phyloP scores from a whole-genome alignment of 2,113 vertebrate species.

The Aptenodytes patagonicus region DNA sequence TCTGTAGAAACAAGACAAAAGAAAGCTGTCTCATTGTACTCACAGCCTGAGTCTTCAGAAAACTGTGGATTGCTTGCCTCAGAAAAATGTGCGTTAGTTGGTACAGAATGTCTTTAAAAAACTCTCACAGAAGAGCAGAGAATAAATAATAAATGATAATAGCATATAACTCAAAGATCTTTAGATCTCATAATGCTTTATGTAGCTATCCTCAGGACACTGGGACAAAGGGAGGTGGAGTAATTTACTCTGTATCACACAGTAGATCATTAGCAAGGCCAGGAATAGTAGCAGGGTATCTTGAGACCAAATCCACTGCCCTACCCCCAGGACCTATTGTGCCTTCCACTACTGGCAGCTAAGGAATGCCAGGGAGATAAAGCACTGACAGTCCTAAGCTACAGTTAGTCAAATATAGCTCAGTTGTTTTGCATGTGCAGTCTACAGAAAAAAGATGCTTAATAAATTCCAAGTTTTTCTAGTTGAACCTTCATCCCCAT shows the following conservation, averaged over 20 bases:
- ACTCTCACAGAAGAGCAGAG: neutral
- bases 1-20: neutral
- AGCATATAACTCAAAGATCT: neutral
- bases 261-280: neutral
- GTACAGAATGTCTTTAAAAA: neutral
- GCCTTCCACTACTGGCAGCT: neutral
- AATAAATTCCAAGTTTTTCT: neutral
- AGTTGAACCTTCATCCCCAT: neutral
- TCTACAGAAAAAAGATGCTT: neutral
- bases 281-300: neutral
- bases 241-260: neutral
- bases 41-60: neutral
- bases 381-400: neutral
- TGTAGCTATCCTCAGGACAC: neutral
- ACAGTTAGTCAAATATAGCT: neutral
- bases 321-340: neutral
- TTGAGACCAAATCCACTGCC: neutral
- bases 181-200: neutral
- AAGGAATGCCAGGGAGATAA: neutral
- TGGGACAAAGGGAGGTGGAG: neutral
- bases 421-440: neutral
- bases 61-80: neutral
- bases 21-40: neutral
- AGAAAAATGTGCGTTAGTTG: neutral
- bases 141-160: conserved; percentile 48